These are phyloP conservation scores for Drosophila pallidifrons DNA, from an alignment of 1,140 invertebrate species.

Conservation along the genomic window DNA sequence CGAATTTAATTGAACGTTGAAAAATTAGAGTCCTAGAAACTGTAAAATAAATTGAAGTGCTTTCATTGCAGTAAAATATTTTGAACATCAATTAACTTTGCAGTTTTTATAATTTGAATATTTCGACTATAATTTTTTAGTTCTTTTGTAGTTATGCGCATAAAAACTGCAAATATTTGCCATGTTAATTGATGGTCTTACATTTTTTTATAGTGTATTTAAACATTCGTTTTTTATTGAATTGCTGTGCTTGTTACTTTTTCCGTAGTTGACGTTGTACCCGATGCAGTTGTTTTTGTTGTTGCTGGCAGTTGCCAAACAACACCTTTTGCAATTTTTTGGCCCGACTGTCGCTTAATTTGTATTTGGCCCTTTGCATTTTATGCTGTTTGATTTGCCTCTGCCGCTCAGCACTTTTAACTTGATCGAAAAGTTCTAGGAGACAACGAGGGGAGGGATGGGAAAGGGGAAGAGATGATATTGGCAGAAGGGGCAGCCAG, in stretches of 20 bases:
- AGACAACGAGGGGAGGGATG: not conserved
- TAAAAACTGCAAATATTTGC: too few relatives aligned
- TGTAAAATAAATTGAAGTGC: too few relatives aligned
- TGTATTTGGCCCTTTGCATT: slow-evolving; percentile 65
- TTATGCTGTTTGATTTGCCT: slow-evolving; percentile 55
- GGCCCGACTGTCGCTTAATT: slow-evolving; percentile 56
- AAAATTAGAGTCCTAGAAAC: too few relatives aligned
- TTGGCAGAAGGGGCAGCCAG: slow-evolving; percentile 20
- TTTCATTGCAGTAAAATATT: too few relatives aligned
- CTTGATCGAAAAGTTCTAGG: not conserved
- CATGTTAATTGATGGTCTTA: too few relatives aligned
- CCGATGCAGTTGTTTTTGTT: not conserved
- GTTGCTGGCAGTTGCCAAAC: slow-evolving; percentile 40
- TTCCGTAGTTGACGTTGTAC: slow-evolving; percentile 6
- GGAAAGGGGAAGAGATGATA: not conserved
- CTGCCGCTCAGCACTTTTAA: slow-evolving; percentile 9
- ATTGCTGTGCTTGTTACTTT: not conserved
- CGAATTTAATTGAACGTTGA: too few relatives aligned
- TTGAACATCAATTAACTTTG: too few relatives aligned
- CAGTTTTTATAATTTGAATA: too few relatives aligned
- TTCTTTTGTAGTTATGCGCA: too few relatives aligned
- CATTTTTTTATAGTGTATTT: slow-evolving; percentile 1
- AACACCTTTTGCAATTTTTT: slow-evolving; percentile 63
- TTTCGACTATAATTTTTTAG: too few relatives aligned
- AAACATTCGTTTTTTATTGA: slow-evolving; percentile 3